These are phyloP conservation scores for Rapana venosa DNA, from an alignment of 2,888 invertebrate genomes.

Conservation along the genomic window DNA sequence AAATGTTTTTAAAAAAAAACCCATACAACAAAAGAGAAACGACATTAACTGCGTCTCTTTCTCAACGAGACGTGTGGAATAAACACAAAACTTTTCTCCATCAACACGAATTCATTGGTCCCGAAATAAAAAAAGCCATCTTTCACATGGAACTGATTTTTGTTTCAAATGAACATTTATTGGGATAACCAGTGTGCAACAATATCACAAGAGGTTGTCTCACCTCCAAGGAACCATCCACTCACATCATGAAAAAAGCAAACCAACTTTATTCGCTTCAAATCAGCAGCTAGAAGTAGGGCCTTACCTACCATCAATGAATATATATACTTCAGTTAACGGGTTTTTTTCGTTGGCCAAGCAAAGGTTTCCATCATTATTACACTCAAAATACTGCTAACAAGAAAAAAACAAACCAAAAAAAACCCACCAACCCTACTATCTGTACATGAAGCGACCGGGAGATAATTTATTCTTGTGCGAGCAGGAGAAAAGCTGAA, in stretches of 20 bases:
- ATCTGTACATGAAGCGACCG: neutral
- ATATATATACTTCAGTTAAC: no score
- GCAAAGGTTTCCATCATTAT: neutral
- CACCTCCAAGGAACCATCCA: neutral
- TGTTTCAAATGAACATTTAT: slow-evolving; percentile 12
- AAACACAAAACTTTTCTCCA: neutral
- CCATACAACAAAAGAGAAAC: no score
- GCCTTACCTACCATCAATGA: no score
- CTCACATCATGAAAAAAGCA: neutral
- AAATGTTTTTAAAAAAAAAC: neutral
- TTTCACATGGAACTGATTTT: neutral
- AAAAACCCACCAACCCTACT: neutral
- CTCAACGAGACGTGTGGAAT: no score
- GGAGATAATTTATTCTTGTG: neutral
- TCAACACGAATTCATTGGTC: slow-evolving; percentile 7
- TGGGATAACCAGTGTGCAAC: neutral
- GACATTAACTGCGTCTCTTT: neutral
- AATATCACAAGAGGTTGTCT: neutral
- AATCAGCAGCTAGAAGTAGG: neutral
- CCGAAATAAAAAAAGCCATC: neutral
- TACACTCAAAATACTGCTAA: neutral
- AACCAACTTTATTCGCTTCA: neutral
- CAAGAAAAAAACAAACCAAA: neutral
- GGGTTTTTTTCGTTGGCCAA: neutral
- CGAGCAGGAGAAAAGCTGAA: neutral